phyloP scores from a whole-genome alignment of 1,140 invertebrate genomes.

The Schlechtendalia chinensis region DNA sequence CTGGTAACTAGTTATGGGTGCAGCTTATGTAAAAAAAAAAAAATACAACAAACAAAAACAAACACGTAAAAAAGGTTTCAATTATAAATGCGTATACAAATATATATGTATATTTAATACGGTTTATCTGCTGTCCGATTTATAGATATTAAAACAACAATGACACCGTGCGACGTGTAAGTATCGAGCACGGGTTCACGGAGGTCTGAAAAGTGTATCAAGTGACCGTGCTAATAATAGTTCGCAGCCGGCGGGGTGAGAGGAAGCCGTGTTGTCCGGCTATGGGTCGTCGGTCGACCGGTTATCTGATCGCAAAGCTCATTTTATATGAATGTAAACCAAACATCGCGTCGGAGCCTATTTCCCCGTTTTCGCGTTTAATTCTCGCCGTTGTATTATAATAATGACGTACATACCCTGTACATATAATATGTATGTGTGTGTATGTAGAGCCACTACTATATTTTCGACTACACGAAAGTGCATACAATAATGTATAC shows the following conservation, averaged over 20 bases:
- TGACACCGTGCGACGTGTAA: background rate
- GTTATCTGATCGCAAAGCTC: conserved; percentile 44
- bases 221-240: background rate
- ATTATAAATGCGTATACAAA: conserved; percentile 13
- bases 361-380: too few relatives aligned
- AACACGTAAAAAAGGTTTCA: conserved; percentile 2
- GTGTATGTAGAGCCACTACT: background rate
- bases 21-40: background rate
- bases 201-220: conserved; percentile 34
- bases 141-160: background rate
- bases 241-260: too few relatives aligned
- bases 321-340: conserved; percentile 47
- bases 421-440: background rate
- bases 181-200: too few relatives aligned
- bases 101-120: too few relatives aligned
- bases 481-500: background rate
- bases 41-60: conserved; percentile 16
- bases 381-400: too few relatives aligned
- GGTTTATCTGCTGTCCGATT: conserved; percentile 8
- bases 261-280: conserved; percentile 8
- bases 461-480: too few relatives aligned
- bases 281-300: background rate
- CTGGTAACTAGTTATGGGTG: background rate
- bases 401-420: too few relatives aligned
- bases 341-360: background rate